phyloP scores from a whole-genome alignment of 1,140 invertebrate genomes.

The Aphaenogaster ashmeadi region DNA sequence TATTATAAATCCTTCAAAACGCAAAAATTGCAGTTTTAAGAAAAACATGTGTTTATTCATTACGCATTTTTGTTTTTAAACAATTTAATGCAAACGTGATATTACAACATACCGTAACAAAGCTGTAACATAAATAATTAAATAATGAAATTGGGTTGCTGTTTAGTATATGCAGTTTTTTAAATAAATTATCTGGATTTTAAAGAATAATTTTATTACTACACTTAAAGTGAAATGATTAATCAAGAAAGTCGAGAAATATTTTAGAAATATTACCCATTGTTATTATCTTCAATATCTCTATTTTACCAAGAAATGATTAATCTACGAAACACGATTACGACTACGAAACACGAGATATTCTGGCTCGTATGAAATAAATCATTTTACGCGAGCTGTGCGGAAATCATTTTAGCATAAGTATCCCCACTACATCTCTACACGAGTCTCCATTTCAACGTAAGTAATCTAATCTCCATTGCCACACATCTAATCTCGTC shows the following conservation, averaged over 20 bases:
- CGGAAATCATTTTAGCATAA: slow-evolving; percentile 11
- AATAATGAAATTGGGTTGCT: not conserved
- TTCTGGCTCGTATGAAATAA: not conserved
- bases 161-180: not conserved
- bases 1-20: slow-evolving; percentile 1
- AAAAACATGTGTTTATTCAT: not conserved
- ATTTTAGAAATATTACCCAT: not conserved
- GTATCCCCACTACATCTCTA: not conserved
- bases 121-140: not conserved
- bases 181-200: not conserved
- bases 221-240: not conserved
- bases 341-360: not conserved
- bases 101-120: not conserved
- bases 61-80: not conserved
- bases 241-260: not conserved
- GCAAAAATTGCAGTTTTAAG: not conserved
- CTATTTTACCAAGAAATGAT: not conserved
- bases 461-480: slow-evolving; percentile 44
- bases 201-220: not conserved
- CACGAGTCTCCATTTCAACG: not conserved
- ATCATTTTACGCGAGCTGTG: not conserved
- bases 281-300: not conserved
- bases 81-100: not conserved
- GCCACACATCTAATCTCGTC: slow-evolving; percentile 29
- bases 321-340: no score